Evolutionary conservation across 2,113 vertebrate genomes (phyloP), one percentile per base, ranked within the genome.

Genomic region (Ovibos moschatus): DNA sequence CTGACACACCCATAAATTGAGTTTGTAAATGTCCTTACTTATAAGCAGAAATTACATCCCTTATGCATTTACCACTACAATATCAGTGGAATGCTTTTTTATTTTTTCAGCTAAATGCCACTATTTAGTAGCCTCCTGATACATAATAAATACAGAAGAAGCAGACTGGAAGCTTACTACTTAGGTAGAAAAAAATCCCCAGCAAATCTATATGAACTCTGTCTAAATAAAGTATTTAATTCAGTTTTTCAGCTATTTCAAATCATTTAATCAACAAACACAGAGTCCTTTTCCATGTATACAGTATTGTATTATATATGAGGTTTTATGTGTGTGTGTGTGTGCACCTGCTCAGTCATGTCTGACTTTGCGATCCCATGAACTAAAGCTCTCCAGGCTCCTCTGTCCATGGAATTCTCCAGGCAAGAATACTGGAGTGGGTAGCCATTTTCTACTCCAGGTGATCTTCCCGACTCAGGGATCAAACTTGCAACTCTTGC

Each of bases 161-260:
- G 27, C 23, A 58, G 19, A 40, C n/a, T 82, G 57, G 57, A 91
- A 76, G 74, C 40, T 84, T 90, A 40, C 47, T n/a, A 19, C 14
- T 67, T 53, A 5, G 3, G 47, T 78, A 51, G 50, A 17, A 82
- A 74, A 91, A 79, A 76, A 7, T 64, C 60, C 88, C 74, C 8
- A 83, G 91, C 40, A 95, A 45, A 86, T 62, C 33, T 95, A 92
- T 58, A 67, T 82, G n/a, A 88, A 43, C 60, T 71, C 14, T 96
- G 28, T 74, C 7, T 88, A 71, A 96, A 21, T 36, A 79, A 71
- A 85, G 17, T 50, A 30, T 89, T 93, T 86, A 90, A 90, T 33
- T 71, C 85, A 89, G 40, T 89, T 94, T 92, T 47, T 97, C 27
- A 97, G 12, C 57, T 51, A 51, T 78, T 89, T 93, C n/a, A 89